Percentiles rank a stretch among this genome's conserved stretches.
These are phyloP conservation scores for Pocota personata DNA, from an alignment of 2,888 invertebrate genomes.

Conservation along the genomic window DNA sequence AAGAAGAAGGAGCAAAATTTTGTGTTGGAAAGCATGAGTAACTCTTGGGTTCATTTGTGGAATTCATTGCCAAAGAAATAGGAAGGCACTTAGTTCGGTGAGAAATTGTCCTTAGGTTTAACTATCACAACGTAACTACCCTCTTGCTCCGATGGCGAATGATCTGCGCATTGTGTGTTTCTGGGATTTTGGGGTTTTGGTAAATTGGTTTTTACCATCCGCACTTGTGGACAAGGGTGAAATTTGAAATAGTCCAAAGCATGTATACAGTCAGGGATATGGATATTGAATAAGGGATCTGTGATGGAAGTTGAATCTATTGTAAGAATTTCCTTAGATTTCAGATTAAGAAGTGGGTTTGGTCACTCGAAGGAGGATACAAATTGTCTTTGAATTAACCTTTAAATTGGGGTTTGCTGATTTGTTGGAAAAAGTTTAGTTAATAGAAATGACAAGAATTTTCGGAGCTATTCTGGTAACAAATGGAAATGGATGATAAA, in stretches of 20 bases:
- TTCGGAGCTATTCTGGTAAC: not conserved
- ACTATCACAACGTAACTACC: conserved; percentile 27
- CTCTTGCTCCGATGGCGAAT: not conserved
- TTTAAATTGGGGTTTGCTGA: not conserved
- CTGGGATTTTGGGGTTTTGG: conserved; percentile 59
- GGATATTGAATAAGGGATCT: conserved; percentile 48
- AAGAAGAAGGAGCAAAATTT: conserved; percentile 45
- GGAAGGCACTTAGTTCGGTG: conserved; percentile 66
- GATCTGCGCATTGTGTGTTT: conserved; percentile 35
- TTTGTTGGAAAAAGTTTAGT: not conserved
- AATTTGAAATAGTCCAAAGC: conserved; percentile 29
- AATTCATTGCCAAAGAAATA: conserved; percentile 67
- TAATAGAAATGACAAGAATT: not conserved
- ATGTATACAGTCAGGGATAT: conserved; percentile 35
- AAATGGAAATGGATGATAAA: not conserved
- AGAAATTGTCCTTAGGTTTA: conserved; percentile 58
- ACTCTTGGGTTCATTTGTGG: conserved; percentile 64
- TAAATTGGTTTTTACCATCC: conserved; percentile 68
- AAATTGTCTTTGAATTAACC: conserved; percentile 25
- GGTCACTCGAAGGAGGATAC: not conserved
- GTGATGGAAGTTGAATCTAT: conserved; percentile 40
- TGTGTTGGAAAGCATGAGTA: conserved; percentile 4
- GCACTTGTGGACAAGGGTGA: conserved; percentile 61
- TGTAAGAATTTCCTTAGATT: conserved; percentile 37
- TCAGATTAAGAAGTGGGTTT: not conserved